These are phyloP conservation scores for Ursus arctos DNA, from an alignment of 2,113 vertebrate genomes.

Conservation along the genomic window DNA sequence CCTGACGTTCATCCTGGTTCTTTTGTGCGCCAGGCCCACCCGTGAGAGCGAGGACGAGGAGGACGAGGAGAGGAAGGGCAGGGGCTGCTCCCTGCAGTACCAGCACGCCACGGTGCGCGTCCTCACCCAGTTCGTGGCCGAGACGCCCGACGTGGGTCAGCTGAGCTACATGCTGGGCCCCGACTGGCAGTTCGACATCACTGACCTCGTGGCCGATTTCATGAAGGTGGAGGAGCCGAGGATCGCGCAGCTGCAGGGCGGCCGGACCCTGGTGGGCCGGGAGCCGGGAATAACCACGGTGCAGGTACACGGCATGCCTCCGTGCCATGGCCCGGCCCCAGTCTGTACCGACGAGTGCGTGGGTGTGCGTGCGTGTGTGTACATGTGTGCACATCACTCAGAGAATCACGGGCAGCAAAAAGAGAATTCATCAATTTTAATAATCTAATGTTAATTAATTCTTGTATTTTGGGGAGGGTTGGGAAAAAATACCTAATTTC, in stretches of 20 bases:
- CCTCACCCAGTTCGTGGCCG: conserved; percentile 96
- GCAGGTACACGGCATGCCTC: conserved; percentile 87
- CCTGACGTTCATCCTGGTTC: background rate
- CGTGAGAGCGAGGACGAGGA: conserved; percentile 98
- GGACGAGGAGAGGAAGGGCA: conserved; percentile 95
- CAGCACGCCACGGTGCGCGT: conserved; percentile 96
- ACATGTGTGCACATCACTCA: fast-evolving
- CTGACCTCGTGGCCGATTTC: conserved; percentile 94
- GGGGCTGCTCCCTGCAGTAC: conserved; percentile 97
- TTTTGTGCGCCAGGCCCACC: conserved; percentile 90
- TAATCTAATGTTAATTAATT: background rate
- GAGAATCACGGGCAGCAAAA: background rate
- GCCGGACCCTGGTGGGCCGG: conserved; percentile 92
- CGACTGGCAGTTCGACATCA: conserved; percentile 98
- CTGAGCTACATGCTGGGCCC: conserved; percentile 94
- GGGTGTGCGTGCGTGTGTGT: background rate
- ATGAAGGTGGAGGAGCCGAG: conserved; percentile 96
- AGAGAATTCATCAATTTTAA: background rate
- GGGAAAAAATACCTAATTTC: background rate
- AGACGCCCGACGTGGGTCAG: conserved; percentile 90
- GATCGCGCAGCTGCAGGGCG: conserved; percentile 93
- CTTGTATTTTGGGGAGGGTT: background rate
- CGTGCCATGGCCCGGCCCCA: fast-evolving
- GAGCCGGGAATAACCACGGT: conserved; percentile 96
- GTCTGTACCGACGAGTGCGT: no score